These are phyloP conservation scores for Artemia sp. DNA, from an alignment of 2,888 invertebrate species.

Conservation along the genomic window DNA sequence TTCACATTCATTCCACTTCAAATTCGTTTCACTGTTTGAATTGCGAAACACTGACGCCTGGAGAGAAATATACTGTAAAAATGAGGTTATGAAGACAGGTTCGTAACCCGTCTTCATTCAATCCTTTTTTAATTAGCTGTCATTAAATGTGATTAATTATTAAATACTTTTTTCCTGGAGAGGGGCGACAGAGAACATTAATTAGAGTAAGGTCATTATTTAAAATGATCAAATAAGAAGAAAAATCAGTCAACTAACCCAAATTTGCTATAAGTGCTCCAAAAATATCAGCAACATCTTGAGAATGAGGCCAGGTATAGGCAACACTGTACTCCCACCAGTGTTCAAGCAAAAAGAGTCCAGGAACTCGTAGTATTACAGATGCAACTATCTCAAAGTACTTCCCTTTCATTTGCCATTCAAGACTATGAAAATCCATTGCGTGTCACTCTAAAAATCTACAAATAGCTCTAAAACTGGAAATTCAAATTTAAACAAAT, in stretches of 20 bases:
- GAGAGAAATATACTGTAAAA: too few species aligned
- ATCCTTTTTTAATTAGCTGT: too few species aligned
- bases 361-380: slow-evolving; percentile 34
- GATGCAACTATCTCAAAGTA: slow-evolving; percentile 28
- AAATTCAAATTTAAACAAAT: too few species aligned
- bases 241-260: slow-evolving; percentile 28
- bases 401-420: slow-evolving; percentile 22
- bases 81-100: too few species aligned
- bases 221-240: background rate
- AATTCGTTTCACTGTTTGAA: too few species aligned
- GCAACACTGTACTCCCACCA: slow-evolving; percentile 31
- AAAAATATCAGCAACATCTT: slow-evolving; percentile 28
- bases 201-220: background rate
- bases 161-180: background rate
- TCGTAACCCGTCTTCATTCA: too few species aligned
- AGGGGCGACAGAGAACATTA: background rate
- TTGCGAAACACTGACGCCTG: too few species aligned
- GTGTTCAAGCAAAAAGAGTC: slow-evolving; percentile 35
- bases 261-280: slow-evolving; percentile 30
- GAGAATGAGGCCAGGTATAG: slow-evolving; percentile 26
- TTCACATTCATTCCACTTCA: too few species aligned
- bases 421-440: background rate
- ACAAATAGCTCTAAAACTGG: too few species aligned
- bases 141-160: too few species aligned
- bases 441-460: too few species aligned